phyloP scores from a whole-genome alignment of 2,888 invertebrate species.

The Trimorus sp. region DNA sequence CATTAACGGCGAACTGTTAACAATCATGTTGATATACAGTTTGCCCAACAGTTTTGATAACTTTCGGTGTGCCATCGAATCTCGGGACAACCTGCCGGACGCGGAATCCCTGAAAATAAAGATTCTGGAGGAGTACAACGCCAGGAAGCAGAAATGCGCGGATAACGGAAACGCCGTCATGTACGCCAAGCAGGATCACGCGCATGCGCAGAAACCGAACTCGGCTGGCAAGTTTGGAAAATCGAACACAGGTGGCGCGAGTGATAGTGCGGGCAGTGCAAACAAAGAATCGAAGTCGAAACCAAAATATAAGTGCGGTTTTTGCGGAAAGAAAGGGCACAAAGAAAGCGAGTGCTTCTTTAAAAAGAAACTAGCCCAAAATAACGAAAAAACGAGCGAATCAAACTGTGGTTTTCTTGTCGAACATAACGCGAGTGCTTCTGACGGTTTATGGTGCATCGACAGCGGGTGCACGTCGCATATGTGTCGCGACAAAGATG shows the following conservation, averaged over 20 bases:
- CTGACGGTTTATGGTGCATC: slow-evolving; percentile 24
- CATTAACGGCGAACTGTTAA: too few species aligned
- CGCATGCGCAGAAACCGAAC: too few species aligned
- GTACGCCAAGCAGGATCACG: background rate
- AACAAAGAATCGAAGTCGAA: background rate
- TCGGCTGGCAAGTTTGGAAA: too few species aligned
- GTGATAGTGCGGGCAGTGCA: background rate
- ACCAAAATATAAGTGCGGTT: slow-evolving; percentile 25
- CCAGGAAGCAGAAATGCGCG: too few species aligned
- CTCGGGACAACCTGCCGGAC: too few species aligned
- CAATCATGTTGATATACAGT: too few species aligned
- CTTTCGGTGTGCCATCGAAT: too few species aligned
- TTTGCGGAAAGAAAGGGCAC: slow-evolving; percentile 17
- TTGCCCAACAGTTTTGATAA: too few species aligned
- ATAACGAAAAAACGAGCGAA: background rate
- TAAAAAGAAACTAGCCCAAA: background rate
- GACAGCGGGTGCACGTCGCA: slow-evolving; percentile 60
- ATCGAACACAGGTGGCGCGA: too few species aligned
- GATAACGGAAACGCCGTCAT: slow-evolving; percentile 11
- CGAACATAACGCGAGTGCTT: background rate
- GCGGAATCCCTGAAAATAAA: too few species aligned
- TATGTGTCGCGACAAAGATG: slow-evolving; percentile 36
- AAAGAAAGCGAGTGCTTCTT: slow-evolving; percentile 22
- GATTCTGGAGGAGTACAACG: too few species aligned
- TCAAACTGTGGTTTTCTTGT: background rate